These are phyloP conservation scores for Suillia variegata DNA, from an alignment of 2,888 invertebrate species.

Conservation along the genomic window DNA sequence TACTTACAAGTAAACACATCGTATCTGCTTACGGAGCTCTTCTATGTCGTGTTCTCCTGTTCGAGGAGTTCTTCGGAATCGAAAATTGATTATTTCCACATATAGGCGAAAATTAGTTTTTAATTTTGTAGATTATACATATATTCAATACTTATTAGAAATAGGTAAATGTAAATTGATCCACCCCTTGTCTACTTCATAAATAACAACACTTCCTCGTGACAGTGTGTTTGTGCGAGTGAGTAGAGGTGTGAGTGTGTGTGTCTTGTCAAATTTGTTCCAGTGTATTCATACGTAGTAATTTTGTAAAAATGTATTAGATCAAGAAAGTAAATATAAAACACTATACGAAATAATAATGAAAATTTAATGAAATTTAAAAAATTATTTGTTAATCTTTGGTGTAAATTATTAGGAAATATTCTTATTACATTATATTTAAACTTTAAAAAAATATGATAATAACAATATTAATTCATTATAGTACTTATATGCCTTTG, in stretches of 20 bases:
- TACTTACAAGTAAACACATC: background rate
- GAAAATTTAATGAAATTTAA: constrained; percentile 11
- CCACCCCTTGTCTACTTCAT: too few species aligned
- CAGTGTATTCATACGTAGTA: constrained; percentile 42
- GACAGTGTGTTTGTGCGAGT: too few species aligned
- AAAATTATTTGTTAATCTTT: constrained; percentile 4
- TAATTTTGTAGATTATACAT: constrained; percentile 23
- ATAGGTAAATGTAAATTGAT: background rate
- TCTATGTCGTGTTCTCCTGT: too few species aligned
- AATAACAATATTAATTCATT: too few species aligned
- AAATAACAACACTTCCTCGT: too few species aligned
- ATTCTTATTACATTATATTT: background rate
- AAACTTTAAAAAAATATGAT: background rate
- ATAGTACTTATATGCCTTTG: too few species aligned
- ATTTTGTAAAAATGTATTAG: constrained; percentile 30
- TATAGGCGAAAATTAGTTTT: constrained; percentile 8
- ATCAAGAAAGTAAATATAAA: constrained; percentile 16
- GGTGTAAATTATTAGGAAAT: constrained; percentile 11
- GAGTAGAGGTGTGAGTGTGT: too few species aligned
- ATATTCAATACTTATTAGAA: constrained; percentile 13
- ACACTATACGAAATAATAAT: constrained; percentile 14
- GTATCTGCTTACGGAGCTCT: background rate
- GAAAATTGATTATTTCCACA: too few species aligned
- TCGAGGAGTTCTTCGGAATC: too few species aligned
- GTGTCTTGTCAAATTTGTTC: constrained; percentile 10